Percentiles rank a stretch among this genome's conserved stretches.
Conservation (phyloP, 1,140 invertebrate genomes). For the Lutraria rhynchaena region DNA sequence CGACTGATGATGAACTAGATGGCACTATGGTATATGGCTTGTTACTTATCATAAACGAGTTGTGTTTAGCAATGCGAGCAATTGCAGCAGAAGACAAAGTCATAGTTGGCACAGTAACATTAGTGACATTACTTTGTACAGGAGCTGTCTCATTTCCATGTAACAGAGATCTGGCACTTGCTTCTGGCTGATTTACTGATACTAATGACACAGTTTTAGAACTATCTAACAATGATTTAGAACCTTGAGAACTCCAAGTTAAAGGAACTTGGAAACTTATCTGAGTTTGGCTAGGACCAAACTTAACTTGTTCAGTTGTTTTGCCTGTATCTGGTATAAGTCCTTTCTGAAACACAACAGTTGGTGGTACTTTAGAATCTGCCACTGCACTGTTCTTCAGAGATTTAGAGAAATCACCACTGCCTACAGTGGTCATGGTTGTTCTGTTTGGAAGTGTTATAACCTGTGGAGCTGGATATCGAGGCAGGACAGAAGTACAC, state of each 20-base stretch:
- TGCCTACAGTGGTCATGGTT: neutral
- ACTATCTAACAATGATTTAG: slow-evolving; percentile 49
- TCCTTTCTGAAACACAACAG: neutral
- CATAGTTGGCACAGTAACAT: slow-evolving; percentile 10
- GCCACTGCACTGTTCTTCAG: neutral
- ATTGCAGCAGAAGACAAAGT: neutral
- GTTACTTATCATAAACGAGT: slow-evolving; percentile 41
- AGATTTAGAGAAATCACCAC: neutral
- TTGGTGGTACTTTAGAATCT: slow-evolving; percentile 1
- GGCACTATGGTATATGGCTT: slow-evolving; percentile 50
- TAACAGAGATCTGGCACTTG: slow-evolving; percentile 30
- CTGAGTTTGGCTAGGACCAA: slow-evolving; percentile 33
- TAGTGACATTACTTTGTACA: slow-evolving; percentile 1
- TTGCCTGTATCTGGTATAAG: neutral
- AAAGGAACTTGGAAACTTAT: slow-evolving; percentile 52
- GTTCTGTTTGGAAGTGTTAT: slow-evolving; percentile 32
- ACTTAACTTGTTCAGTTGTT: slow-evolving; percentile 20
- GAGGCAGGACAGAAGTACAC: neutral
- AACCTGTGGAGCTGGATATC: slow-evolving; percentile 36
- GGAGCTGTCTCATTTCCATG: slow-evolving; percentile 11
- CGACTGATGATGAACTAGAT: slow-evolving; percentile 9
- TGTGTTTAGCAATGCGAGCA: slow-evolving; percentile 18
- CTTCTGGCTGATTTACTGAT: slow-evolving; percentile 21
- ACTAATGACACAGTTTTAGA: slow-evolving; percentile 43
- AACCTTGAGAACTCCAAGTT: slow-evolving; percentile 47